Base-by-base conservation (phyloP, 1,140 invertebrate genomes). In the Apis mellifera region DNA sequence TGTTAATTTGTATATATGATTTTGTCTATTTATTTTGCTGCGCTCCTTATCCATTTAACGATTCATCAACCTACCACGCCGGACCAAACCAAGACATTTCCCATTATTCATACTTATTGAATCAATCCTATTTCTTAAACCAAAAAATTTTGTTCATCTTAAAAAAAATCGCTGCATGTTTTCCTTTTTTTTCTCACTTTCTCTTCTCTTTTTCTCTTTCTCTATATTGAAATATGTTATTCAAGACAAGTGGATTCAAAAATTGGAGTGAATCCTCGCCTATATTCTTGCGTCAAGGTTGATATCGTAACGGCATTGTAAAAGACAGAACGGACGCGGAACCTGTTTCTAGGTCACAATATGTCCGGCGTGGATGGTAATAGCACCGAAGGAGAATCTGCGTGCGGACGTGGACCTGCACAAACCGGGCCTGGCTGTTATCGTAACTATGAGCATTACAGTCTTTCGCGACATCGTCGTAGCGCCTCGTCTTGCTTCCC, bases 331-430 rank as follows among this genome's bases (percentile, higher is more conserved):
- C 55, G 83, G 66, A 75, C 68, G 48, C 26, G 73, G 52, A 64
- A 86, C 68, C 50, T 86, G 54, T 75, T 84, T 89, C 26, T 86
- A 97, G 97, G 97, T 95, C 97, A 98, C 95, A 98, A 98, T 95
- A 95, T 98, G 95, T 97, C 97, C 89, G 97, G 97, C 93, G 96
- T 96, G 86, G 98, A 98, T 92, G 97, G 96, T 82, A 97, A 97
- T 95, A 98, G 97, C 92, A 96, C 97, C 75, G 97, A 97, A 89
- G 97, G 97, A 73, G 97, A 98, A 86, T 96, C 96, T 66, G 95
- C 95, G 54, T 96, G 96, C 85, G 95, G 94, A 78, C 94, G 95
- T 70, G 96, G 96, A 84, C 96, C 96, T 70, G 95, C 96, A 9
- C 95, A 96, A 89, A 97, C 96, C 17, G 97, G 96, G 17, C 95